Base-by-base conservation (phyloP, 1,140 invertebrate genomes). In the Drosophila parvula region DNA sequence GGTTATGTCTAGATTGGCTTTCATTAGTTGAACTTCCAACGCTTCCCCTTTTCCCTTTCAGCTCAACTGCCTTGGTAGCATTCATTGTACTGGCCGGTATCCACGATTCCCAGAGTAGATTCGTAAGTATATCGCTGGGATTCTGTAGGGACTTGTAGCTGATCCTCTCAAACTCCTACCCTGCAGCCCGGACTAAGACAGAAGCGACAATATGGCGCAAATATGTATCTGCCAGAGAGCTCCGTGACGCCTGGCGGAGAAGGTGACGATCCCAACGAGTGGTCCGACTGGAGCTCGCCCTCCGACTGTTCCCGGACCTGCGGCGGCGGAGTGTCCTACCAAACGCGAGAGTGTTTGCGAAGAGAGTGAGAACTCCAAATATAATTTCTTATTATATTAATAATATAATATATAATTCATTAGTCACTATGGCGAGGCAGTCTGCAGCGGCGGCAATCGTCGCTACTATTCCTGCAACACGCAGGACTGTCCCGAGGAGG, bases 401-500 rank as follows among this genome's bases (percentile, higher is more conserved):
- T 38, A 10, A 12, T 40, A 0, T 28, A 30, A 30, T 30, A 3
- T 51, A 62, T 74, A 50, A 48, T 43, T 10, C 28, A 22, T 43
- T 91, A 95, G 95, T 61, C 88, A 93, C 65, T 93, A 94, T 84
- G 94, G 95, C 2, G 92, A 91, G 53, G 92, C 93, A 27, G 90
- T 91, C 12, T 98, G 97, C 84, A 93, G 92, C 7, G 97, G 97
- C 12, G 94, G 97, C 2, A 93, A 94, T 58, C 96, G 94, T 45
- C 95, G 96, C 91, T 97, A 96, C 93, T 97, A 97, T 91, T 98
- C 97, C 4, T 98, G 97, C 89, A 97, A 98, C 91, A 95, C 97
- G 16, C 96, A 98, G 94, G 95, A 97, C 90, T 98, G 97, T 92
- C 95, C 96, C 1, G 95, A 95, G 62, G 94, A 93, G 38, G 93